Evolutionary conservation across 2,797 vertebrate genomes (phyloP).

Genomic region (Chaetophractus vellerosus): DNA sequence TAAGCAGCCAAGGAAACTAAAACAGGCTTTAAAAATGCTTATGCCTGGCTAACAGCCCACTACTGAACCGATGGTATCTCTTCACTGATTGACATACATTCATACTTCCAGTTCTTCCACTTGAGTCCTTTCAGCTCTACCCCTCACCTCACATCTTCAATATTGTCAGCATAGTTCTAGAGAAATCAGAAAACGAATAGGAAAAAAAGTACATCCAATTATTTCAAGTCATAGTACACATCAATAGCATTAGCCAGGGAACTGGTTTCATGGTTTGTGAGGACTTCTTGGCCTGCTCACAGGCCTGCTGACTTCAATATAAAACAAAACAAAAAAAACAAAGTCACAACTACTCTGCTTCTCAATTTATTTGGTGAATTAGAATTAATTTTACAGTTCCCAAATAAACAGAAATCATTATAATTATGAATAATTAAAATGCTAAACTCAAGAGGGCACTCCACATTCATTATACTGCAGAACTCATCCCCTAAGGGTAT

Average conservation of each 20-base stretch:
- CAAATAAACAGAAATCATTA: slow-evolving; percentile 77
- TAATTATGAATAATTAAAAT: slow-evolving; percentile 82
- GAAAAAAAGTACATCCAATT: not conserved
- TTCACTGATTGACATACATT: slow-evolving; percentile 30
- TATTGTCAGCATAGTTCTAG: not conserved
- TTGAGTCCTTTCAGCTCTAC: not conserved
- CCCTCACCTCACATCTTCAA: not conserved
- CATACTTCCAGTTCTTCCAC: slow-evolving; percentile 56
- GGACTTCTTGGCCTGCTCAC: not conserved
- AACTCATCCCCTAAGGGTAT: not conserved
- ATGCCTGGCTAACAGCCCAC: not conserved
- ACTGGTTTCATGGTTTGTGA: not conserved
- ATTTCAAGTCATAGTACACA: not conserved
- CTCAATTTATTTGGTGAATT: slow-evolving; percentile 59
- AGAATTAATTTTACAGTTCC: slow-evolving; percentile 69
- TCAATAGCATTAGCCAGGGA: not conserved
- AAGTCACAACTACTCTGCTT: not conserved
- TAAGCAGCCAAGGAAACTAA: too few species aligned
- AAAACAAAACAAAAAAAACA: slow-evolving; percentile 52
- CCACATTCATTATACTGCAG: slow-evolving; percentile 54
- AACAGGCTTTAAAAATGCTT: not conserved
- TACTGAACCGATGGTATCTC: not conserved
- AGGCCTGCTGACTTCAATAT: not conserved
- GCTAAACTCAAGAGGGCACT: slow-evolving; percentile 73
- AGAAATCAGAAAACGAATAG: not conserved